These are phyloP conservation scores for Alauda arvensis DNA, from an alignment of 2,797 vertebrate species.

Conservation along the genomic window DNA sequence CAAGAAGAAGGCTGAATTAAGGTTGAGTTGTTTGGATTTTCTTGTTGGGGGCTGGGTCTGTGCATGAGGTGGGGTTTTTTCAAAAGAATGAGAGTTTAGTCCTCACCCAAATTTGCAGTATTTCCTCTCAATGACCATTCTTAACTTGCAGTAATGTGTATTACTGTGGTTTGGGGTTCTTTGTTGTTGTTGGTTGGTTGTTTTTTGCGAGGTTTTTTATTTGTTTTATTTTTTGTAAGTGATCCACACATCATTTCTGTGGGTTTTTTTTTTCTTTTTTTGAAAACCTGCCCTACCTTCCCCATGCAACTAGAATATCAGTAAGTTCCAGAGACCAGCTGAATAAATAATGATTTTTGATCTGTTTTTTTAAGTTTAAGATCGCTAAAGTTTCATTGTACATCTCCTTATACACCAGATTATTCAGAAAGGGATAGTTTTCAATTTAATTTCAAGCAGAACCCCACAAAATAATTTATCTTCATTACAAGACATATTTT, in stretches of 20 bases:
- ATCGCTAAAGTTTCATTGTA: not conserved
- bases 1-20: not conserved
- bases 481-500: not conserved
- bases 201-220: not conserved
- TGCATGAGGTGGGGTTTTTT: fast-evolving
- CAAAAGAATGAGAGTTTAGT: not conserved
- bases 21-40: not conserved
- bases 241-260: not conserved
- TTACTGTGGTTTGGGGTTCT: not conserved
- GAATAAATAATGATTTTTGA: not conserved
- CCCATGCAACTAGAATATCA: not conserved
- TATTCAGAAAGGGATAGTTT: not conserved
- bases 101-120: not conserved
- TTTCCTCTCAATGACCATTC: not conserved
- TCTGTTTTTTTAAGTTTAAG: not conserved
- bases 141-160: not conserved
- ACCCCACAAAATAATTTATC: not conserved
- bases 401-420: not conserved
- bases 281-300: not conserved
- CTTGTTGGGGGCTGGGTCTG: fast-evolving
- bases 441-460: not conserved
- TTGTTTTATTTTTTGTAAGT: not conserved
- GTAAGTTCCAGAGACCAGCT: not conserved
- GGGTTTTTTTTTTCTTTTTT: not conserved
- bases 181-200: not conserved